Evolutionary conservation across 2,888 invertebrate genomes (phyloP), one percentile per base, ranked within the genome.

Genomic region (Dryomyza anilis): DNA sequence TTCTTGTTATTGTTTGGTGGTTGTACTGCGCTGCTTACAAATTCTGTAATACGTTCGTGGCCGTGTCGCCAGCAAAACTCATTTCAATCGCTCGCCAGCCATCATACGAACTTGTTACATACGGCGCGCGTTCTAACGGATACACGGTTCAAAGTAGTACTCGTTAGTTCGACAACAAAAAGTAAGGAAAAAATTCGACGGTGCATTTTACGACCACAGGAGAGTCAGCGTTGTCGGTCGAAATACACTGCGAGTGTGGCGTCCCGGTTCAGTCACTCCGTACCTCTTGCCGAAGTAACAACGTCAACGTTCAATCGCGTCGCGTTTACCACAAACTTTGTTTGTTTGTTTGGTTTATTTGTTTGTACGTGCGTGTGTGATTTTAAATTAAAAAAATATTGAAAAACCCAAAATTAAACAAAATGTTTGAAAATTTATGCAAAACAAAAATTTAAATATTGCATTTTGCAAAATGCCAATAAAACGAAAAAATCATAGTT

Each of bases 31-130:
- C 19, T 52, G 25, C 27, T 30, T n/a, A 30, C 16, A 33, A 27
- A 53, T 27, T 53, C 3, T 59, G 59, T 59, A 61, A 52, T 53
- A 29, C 48, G 53, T 21, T 57, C 43, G 39, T 36, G 57, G 46
- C 48, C 52, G 52, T 36, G 21, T 43, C 36, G 61, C 29, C 52
- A 29, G 30, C 43, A 27, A 43, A 53, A 69, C 70, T 72, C 71
- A 69, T 66, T 72, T 76, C 76, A 76, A 75, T 77, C 71, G 76
- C 70, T 76, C 75, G 73, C 74, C 71, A 75, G 74, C 76, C 75
- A 75, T 75, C 77, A 76, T 77, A 69, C 74, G 69, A 71, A 71
- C 69, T 73, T 76, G 76, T 76, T 75, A 77, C 76, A 70, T 65
- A 52, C 50, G 16, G 39, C 16, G 61, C 61, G 61, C 61, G 53